Conservation (phyloP, 2,888 invertebrate species). For the Phyllotreta striolata region DNA sequence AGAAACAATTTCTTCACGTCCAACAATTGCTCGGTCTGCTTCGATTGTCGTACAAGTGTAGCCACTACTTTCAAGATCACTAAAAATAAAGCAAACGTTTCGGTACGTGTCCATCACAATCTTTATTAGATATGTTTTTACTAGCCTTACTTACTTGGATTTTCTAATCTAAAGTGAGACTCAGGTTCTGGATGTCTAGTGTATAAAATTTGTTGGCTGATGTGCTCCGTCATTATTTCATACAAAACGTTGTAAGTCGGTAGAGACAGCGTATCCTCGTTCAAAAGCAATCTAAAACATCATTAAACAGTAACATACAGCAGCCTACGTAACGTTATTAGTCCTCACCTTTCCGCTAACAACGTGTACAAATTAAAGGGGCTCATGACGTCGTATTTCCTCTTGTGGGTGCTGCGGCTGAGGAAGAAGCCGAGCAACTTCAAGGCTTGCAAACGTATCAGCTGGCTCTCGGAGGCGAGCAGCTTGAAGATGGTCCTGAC, state of each 20-base stretch:
- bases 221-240: constrained; percentile 98
- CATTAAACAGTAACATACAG: background rate
- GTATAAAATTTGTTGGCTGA: constrained; percentile 93
- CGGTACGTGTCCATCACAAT: too few relatives aligned
- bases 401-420: constrained; percentile 96
- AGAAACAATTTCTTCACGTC: constrained; percentile 97
- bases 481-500: constrained; percentile 97
- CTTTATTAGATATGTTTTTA: background rate
- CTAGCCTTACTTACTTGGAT: constrained; percentile 79
- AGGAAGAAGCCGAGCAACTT: constrained; percentile 98
- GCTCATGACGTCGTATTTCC: constrained; percentile 99
- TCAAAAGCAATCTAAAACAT: constrained; percentile 75
- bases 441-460: constrained; percentile 93
- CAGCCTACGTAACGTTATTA: too few relatives aligned
- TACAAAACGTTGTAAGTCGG: constrained; percentile 98
- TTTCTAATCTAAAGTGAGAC: constrained; percentile 92
- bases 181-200: constrained; percentile 95
- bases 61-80: constrained; percentile 99
- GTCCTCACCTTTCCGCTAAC: constrained; percentile 73
- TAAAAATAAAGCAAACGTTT: too few relatives aligned
- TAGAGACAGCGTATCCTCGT: constrained; percentile 89
- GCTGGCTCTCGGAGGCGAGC: constrained; percentile 93
- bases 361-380: constrained; percentile 98
- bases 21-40: constrained; percentile 87
- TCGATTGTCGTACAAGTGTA: constrained; percentile 94